Evolutionary conservation across 2,113 vertebrate species (phyloP).

Genomic region (Hydropotes inermis): DNA sequence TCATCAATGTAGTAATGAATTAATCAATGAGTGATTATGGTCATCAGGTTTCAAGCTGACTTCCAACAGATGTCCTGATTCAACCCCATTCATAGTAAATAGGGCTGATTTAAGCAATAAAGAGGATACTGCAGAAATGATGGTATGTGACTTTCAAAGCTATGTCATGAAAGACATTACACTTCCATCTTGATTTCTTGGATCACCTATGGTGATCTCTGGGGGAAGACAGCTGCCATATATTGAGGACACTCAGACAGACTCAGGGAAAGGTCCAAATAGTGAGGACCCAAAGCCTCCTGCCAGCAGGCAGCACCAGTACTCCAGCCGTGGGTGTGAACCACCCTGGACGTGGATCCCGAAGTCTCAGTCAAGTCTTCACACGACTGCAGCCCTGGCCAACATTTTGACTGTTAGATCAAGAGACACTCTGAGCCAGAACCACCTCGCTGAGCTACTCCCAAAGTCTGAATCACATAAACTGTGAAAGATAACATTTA

Average conservation of each 20-base stretch:
- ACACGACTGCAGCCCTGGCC: neutral
- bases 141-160: neutral
- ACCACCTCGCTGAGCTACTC: neutral
- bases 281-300: neutral
- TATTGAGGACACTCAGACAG: neutral
- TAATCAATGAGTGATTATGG: neutral
- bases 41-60: neutral
- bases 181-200: neutral
- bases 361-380: neutral
- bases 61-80: neutral
- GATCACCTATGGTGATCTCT: neutral
- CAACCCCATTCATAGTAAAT: neutral
- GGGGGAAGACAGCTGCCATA: neutral
- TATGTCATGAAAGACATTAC: neutral
- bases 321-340: neutral
- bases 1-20: neutral
- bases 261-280: neutral
- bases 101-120: neutral
- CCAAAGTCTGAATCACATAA: neutral
- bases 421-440: neutral
- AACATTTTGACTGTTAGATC: neutral
- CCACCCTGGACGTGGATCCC: neutral
- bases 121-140: neutral
- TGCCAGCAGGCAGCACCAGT: neutral
- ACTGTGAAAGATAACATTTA: neutral